These are phyloP conservation scores for Neria commutata DNA, from an alignment of 2,888 invertebrate genomes.

Conservation along the genomic window DNA sequence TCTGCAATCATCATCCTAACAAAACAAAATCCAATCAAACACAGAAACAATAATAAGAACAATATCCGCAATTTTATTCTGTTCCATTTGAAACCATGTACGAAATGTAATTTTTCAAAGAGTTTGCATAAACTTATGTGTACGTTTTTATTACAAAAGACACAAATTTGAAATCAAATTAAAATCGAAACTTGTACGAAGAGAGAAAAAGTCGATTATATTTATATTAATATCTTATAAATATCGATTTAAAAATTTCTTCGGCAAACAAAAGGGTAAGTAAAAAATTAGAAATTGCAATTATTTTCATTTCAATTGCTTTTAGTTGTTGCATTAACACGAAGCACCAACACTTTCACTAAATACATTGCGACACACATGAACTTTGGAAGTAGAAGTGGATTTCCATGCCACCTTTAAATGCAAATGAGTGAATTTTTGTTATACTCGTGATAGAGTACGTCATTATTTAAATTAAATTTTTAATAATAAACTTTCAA, in stretches of 20 bases:
- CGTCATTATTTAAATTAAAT: too few relatives aligned
- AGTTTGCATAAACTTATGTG: constrained; percentile 5
- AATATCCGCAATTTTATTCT: not conserved
- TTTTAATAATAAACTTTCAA: too few relatives aligned
- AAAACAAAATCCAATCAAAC: constrained; percentile 17
- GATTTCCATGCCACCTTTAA: too few relatives aligned
- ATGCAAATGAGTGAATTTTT: too few relatives aligned
- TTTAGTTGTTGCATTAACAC: constrained; percentile 1
- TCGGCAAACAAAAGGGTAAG: constrained; percentile 30
- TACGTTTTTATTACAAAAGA: not conserved
- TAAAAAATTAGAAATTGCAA: constrained; percentile 21
- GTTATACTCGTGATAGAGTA: too few relatives aligned
- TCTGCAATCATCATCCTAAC: constrained; percentile 3
- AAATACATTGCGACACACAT: too few relatives aligned
- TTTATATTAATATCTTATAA: constrained; percentile 15
- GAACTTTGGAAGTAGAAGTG: too few relatives aligned
- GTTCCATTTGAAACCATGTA: not conserved
- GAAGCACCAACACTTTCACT: too few relatives aligned
- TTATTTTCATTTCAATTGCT: constrained; percentile 1
- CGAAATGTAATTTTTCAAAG: not conserved
- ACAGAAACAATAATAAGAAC: constrained; percentile 9
- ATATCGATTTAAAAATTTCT: constrained; percentile 29
- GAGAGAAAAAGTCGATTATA: constrained; percentile 24
- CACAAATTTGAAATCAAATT: not conserved
- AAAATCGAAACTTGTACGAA: constrained; percentile 12